These are phyloP conservation scores for Plecturocebus donacophilus DNA, from an alignment of 2,113 vertebrate genomes.

Conservation along the genomic window DNA sequence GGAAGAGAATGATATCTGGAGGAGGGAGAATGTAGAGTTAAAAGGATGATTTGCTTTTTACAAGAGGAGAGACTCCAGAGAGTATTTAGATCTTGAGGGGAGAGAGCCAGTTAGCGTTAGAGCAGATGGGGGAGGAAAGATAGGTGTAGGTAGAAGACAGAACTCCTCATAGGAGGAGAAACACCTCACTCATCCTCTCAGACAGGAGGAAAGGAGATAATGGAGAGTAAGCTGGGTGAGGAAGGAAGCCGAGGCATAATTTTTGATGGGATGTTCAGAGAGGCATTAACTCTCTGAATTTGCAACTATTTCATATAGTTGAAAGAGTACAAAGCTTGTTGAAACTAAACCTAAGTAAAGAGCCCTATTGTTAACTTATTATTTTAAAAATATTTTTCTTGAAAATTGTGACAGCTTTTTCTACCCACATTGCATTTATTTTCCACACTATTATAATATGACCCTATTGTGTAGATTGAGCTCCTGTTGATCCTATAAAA, in stretches of 20 bases:
- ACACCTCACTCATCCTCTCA: background rate
- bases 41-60: background rate
- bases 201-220: background rate
- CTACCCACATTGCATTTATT: background rate
- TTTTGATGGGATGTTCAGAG: background rate
- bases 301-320: no score
- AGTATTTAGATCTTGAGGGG: background rate
- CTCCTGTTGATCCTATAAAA: background rate
- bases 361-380: background rate
- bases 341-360: background rate
- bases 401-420: background rate
- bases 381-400: background rate
- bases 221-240: background rate
- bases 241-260: background rate
- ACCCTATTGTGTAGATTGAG: background rate
- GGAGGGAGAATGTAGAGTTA: background rate
- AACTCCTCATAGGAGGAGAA: background rate
- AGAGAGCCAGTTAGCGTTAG: background rate
- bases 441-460: background rate
- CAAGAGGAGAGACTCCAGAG: background rate
- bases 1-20: background rate
- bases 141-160: background rate
- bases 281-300: no score
- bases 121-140: background rate
- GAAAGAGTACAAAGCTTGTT: background rate